Conservation (phyloP, 2,113 vertebrate species). For the Pogona vitticeps region DNA sequence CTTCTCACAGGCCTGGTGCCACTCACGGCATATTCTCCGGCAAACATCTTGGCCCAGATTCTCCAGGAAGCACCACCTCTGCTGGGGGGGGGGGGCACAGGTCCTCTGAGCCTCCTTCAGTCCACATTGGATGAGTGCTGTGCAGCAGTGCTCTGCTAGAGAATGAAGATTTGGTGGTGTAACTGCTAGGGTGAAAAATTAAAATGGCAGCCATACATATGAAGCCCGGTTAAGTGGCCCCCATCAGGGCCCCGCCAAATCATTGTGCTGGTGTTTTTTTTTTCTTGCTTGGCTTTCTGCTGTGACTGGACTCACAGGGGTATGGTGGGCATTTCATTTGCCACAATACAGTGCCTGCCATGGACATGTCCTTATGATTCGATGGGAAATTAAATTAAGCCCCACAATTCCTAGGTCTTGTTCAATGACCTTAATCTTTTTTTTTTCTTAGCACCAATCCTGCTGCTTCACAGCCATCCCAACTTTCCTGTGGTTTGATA, state of each 20-base stretch:
- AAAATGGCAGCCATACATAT: background rate
- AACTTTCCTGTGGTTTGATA: background rate
- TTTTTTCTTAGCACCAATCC: background rate
- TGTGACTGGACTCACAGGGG: background rate
- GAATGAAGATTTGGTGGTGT: background rate
- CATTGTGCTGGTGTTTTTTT: no score
- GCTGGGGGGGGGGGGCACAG: no score
- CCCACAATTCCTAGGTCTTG: no score
- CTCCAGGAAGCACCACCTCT: no score
- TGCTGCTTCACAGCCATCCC: no score
- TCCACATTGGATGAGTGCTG: background rate
- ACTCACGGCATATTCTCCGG: background rate
- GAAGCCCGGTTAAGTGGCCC: background rate
- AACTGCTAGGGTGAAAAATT: background rate
- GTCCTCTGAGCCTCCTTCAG: background rate
- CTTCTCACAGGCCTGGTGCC: background rate
- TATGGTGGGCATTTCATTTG: background rate
- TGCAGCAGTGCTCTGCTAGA: background rate
- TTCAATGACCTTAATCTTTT: no score
- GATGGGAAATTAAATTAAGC: background rate
- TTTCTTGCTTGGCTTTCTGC: no score
- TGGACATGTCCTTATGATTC: background rate
- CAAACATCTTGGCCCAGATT: no score
- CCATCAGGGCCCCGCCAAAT: no score
- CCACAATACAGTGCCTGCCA: background rate